These are phyloP conservation scores for Zygogramma bicolorata DNA, from an alignment of 2,888 invertebrate genomes.

Conservation along the genomic window DNA sequence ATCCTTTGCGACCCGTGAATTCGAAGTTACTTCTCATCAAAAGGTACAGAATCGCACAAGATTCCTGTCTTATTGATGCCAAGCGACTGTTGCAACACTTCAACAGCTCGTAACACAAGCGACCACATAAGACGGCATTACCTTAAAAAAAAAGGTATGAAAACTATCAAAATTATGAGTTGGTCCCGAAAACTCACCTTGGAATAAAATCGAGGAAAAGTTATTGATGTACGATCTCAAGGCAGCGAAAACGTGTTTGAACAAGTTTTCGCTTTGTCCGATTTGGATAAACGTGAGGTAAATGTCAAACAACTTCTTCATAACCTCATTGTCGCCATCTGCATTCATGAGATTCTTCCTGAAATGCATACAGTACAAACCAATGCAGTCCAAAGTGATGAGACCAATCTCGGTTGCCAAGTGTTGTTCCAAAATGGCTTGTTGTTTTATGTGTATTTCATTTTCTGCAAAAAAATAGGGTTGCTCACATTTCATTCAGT, in stretches of 20 bases:
- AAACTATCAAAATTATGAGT: no score
- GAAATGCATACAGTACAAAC: conserved; percentile 86
- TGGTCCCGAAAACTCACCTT: conserved; percentile 78
- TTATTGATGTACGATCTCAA: conserved; percentile 92
- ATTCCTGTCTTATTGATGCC: conserved; percentile 87
- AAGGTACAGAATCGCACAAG: conserved; percentile 91
- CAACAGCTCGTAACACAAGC: conserved; percentile 83
- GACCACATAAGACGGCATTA: conserved; percentile 83
- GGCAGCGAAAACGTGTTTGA: conserved; percentile 92
- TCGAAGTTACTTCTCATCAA: conserved; percentile 96
- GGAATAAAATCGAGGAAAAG: conserved; percentile 85
- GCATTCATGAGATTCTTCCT: conserved; percentile 69
- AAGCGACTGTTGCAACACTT: conserved; percentile 89
- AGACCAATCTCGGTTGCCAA: conserved; percentile 92
- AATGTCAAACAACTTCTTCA: conserved; percentile 86
- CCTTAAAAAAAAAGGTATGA: conserved; percentile 70
- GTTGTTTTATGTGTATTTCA: conserved; percentile 71
- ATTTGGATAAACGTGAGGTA: conserved; percentile 88
- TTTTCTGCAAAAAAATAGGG: conserved; percentile 65
- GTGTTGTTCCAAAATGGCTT: conserved; percentile 81
- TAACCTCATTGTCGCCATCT: conserved; percentile 80
- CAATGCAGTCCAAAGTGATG: conserved; percentile 87
- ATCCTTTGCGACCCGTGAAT: conserved; percentile 83
- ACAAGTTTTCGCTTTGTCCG: conserved; percentile 90
- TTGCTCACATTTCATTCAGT: no score